A percentile compares a stretch with the other conserved stretches of the same genome.
phyloP scores from a whole-genome alignment of 1,140 invertebrate species.

The Rhagoletis zephyria region DNA sequence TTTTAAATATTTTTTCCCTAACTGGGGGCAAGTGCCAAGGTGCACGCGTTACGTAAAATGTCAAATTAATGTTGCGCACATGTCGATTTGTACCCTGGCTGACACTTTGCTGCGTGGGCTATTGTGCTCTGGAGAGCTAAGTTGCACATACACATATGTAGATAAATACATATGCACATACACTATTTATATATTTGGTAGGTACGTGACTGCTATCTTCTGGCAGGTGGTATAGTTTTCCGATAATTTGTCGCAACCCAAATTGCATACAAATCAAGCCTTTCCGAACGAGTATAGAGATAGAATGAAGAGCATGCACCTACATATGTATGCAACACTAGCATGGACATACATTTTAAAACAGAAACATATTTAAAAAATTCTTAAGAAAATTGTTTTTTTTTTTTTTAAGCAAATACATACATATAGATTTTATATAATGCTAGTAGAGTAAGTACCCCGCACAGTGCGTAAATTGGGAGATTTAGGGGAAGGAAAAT shows the following conservation, averaged over 20 bases:
- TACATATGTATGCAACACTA: too few relatives aligned
- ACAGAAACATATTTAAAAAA: not conserved
- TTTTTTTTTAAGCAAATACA: too few relatives aligned
- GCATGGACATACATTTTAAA: too few relatives aligned
- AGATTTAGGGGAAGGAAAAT: too few relatives aligned
- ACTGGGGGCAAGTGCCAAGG: conserved; percentile 23
- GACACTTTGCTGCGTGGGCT: not conserved
- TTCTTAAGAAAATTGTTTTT: not conserved
- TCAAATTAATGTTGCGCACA: conserved; percentile 46
- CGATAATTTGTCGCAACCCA: not conserved
- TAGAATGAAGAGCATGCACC: too few relatives aligned
- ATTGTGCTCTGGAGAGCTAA: not conserved
- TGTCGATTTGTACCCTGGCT: not conserved
- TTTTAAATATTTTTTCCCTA: not conserved
- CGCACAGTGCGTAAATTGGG: too few relatives aligned
- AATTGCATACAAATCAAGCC: not conserved
- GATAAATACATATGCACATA: too few relatives aligned
- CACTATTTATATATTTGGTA: not conserved
- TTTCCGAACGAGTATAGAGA: too few relatives aligned
- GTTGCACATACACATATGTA: not conserved
- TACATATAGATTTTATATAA: too few relatives aligned
- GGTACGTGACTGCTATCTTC: not conserved
- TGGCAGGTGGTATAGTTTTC: conserved; percentile 27
- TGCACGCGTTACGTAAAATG: conserved; percentile 47
- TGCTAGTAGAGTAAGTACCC: too few relatives aligned